Evolutionary conservation across 2,113 vertebrate genomes (phyloP).

Genomic region (Rhabdornis inornatus): DNA sequence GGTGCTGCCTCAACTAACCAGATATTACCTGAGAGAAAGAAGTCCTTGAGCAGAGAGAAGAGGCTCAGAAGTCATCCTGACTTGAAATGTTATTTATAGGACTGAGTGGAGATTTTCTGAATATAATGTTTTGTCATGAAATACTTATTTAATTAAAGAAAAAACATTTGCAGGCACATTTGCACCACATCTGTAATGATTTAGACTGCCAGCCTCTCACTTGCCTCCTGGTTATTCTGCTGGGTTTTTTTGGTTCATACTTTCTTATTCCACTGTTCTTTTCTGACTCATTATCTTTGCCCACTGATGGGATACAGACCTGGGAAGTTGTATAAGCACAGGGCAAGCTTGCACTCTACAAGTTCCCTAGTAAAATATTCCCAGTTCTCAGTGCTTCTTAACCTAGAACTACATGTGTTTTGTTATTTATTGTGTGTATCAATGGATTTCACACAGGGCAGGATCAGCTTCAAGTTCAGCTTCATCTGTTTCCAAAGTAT

Average conservation of each 20-base stretch:
- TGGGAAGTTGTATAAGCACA: neutral
- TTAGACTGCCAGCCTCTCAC: neutral
- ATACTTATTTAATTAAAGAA: neutral
- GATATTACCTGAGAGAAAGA: neutral
- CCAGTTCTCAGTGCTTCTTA: neutral
- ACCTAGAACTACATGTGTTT: neutral
- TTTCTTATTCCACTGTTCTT: neutral
- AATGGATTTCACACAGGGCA: neutral
- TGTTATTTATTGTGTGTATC: neutral
- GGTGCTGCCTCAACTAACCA: neutral
- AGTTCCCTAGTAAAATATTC: neutral
- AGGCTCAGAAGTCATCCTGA: neutral
- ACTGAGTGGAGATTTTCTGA: neutral
- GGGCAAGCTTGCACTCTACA: neutral
- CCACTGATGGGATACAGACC: neutral
- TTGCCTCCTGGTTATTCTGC: neutral
- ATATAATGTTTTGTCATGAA: neutral
- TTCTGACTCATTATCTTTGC: neutral
- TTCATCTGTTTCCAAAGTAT: neutral
- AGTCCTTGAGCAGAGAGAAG: neutral
- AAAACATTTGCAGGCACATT: neutral
- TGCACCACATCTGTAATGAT: neutral
- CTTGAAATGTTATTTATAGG: neutral
- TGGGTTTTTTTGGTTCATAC: neutral
- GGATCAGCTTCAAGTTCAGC: neutral